Conservation (phyloP, 2,113 vertebrate species). For the Melanotaenia duboulayi region DNA sequence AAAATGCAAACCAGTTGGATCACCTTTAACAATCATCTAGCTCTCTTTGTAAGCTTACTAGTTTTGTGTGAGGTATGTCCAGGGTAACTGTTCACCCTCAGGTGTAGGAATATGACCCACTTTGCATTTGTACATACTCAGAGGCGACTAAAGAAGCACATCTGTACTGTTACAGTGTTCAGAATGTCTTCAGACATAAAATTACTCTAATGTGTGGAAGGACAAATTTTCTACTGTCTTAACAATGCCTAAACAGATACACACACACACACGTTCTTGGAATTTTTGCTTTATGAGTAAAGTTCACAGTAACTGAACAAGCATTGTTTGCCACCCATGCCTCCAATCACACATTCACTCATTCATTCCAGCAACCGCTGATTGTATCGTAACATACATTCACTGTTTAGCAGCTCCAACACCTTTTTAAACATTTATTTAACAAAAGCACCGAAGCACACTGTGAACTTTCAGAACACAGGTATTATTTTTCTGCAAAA, state of each 20-base stretch:
- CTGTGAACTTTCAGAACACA: background rate
- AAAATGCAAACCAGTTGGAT: conserved; percentile 32
- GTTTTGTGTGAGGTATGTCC: conserved; percentile 19
- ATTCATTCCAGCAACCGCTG: background rate
- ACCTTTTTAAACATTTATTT: background rate
- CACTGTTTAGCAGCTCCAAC: background rate
- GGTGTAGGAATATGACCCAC: conserved; percentile 49
- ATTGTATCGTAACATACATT: background rate
- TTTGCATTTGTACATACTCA: background rate
- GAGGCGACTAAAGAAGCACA: background rate
- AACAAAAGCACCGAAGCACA: background rate
- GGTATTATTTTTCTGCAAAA: background rate
- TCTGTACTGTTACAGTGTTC: background rate
- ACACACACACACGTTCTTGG: conserved; percentile 19
- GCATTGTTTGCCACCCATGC: conserved; percentile 34
- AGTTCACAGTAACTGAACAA: conserved; percentile 40
- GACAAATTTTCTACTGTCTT: conserved; percentile 11
- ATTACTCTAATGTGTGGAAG: background rate
- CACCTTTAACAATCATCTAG: conserved; percentile 11
- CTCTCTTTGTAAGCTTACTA: conserved; percentile 35
- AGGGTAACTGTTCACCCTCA: conserved; percentile 8
- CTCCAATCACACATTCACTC: conserved; percentile 21
- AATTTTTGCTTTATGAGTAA: conserved; percentile 58
- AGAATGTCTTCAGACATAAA: conserved; percentile 9
- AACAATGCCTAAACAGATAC: background rate